Evolutionary conservation across 2,888 invertebrate species (phyloP), one percentile per base, ranked within the genome.

Genomic region (Cylindroiulus punctatus): DNA sequence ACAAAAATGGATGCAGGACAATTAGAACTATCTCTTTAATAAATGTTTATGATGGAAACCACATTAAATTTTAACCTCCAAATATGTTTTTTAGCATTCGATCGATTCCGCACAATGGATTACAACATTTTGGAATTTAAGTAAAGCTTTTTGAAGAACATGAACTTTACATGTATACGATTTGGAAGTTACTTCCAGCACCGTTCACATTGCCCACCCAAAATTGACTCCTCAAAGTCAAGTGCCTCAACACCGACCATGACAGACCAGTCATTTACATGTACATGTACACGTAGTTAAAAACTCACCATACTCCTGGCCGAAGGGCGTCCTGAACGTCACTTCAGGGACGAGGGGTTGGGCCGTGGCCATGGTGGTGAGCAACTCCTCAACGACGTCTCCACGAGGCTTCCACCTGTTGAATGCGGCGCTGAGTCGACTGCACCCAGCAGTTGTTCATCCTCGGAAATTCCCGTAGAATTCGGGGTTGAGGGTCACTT

Each of bases 271-370:
- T n/a, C n/a, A n/a, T n/a, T n/a, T n/a, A n/a, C n/a, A n/a, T n/a
- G n/a, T n/a, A n/a, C n/a, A n/a, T 7, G 36, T 36, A 2, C 36
- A 36, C 36, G 2, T 36, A 36, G 52, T 52, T 1, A 8, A 8
- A 0, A 19, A 26, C 65, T 65, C 1, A 65, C 65, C 65, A n/a
- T 65, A 65, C 65, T 65, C 65, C 65, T 65, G 65, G 26, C 5
- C 26, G n/a, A 65, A 65, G 26, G 65, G 65, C 26, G 65, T 65
- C 26, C 65, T 65, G 12, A 65, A 65, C n/a, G 65, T 65, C 65
- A 65, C 65, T 65, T 65, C 65, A 26, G 65, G 65, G 26, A 65
- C 65, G 65, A 65, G 65, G 65, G 65, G 65, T 12, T 65, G 65
- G 26, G 26, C 65, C 7, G 65, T 26, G 65, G 65, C 65, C 65